Base-by-base conservation (phyloP, 2,113 vertebrate genomes). In the Vimba vimba region DNA sequence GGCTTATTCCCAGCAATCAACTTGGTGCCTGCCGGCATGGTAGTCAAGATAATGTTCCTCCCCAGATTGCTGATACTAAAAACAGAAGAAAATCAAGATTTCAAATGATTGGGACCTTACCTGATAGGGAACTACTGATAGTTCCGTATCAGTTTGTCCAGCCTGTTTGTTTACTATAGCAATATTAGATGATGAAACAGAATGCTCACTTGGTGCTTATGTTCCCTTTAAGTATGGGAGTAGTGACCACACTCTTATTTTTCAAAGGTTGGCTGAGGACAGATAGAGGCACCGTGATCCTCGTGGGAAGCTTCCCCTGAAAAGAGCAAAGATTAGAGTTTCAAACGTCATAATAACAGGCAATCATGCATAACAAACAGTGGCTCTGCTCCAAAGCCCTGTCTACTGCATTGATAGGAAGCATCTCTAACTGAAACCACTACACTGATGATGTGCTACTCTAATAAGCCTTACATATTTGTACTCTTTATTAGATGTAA, bases 1-100 rank as follows among this genome's bases (percentile, higher is more conserved):
- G 98, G 98, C 87, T 99, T 99, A 92, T 98, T 99, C 85, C 98
- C 98, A 7, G 98, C 96, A 0, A 99, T 98, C 84, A 99, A 94
- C 89, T 99, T 99, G 0, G 98, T 97, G 6, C 98, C 98, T 0
- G 98, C 97, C 0, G 98, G 98, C 97, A 99, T 97, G 0, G 97
- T 99, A 55, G 98, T 99, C 80, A 99, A 95, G 92, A 99, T 99
- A 89, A 99, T 99, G 82, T 99, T 99, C 78, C 98, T 95, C 13
- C 98, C 97, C 84, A 99, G 91, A 36, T 96, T 97, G 75, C 98
- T 94, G 88, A 99, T 95, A 90, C 97, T 99, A 86, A 55, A 85
- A 50, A 74, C 36, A 78, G 10, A 66, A 79, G 7, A 86, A 79
- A 25, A 7, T 21, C 12, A 25, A 68, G 10, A n/a, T 27, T 73